These are phyloP conservation scores for Sisyra nigra DNA, from an alignment of 2,888 invertebrate genomes.

Conservation along the genomic window DNA sequence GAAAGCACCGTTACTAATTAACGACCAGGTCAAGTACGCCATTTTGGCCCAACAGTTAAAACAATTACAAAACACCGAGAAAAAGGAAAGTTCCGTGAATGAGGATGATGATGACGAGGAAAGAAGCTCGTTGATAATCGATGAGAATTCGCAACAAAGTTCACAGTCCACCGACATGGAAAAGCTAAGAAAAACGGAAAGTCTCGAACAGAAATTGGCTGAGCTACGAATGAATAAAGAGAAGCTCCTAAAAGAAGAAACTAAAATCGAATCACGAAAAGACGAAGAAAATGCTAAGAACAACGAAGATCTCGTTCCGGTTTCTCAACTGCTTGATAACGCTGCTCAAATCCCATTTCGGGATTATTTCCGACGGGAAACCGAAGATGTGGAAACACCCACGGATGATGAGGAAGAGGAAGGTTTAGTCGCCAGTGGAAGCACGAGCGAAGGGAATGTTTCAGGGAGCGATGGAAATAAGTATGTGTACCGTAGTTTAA, in stretches of 20 bases:
- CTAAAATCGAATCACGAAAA: neutral
- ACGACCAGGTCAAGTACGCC: slow-evolving; percentile 57
- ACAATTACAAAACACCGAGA: slow-evolving; percentile 21
- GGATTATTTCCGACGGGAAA: slow-evolving; percentile 38
- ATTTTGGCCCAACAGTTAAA: slow-evolving; percentile 65
- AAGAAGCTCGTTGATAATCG: slow-evolving; percentile 50
- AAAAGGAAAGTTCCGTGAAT: slow-evolving; percentile 2
- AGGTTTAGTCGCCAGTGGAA: slow-evolving; percentile 60
- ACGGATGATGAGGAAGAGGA: slow-evolving; percentile 53
- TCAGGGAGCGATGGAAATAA: slow-evolving; percentile 71
- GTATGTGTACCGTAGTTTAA: slow-evolving; percentile 25
- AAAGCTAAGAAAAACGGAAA: slow-evolving; percentile 4
- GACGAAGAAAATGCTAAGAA: slow-evolving; percentile 16
- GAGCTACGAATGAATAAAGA: slow-evolving; percentile 16
- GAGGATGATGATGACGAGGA: slow-evolving; percentile 35
- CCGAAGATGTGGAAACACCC: slow-evolving; percentile 28
- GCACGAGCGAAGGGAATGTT: slow-evolving; percentile 66
- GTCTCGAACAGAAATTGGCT: slow-evolving; percentile 10
- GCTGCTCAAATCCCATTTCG: slow-evolving; percentile 48
- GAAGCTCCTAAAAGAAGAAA: slow-evolving; percentile 3
- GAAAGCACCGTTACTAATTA: slow-evolving; percentile 23
- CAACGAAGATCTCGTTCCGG: slow-evolving; percentile 59
- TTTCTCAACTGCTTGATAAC: slow-evolving; percentile 59
- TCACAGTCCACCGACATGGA: neutral
- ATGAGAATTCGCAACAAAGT: slow-evolving; percentile 29